Evolutionary conservation across 92 coral and sea anemone species (phyloP).

Genomic region (Palythoa caribaeorum): DNA sequence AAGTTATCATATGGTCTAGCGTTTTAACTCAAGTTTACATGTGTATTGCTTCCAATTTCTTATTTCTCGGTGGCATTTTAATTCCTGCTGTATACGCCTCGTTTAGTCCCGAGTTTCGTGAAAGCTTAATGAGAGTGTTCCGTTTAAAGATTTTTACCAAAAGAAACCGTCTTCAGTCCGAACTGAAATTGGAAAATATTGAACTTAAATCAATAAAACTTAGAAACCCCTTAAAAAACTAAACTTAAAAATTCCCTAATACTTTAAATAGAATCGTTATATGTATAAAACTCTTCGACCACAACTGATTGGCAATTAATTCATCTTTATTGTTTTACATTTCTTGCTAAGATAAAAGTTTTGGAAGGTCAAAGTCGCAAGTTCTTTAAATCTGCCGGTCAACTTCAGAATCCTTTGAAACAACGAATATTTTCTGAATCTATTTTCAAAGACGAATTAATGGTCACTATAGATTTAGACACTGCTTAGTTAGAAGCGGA

Average conservation of each 20-base stretch:
- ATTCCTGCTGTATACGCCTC: conserved; percentile 30
- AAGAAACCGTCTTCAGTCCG: not conserved
- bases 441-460: too few relatives aligned
- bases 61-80: conserved; percentile 7
- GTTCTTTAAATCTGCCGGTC: too few relatives aligned
- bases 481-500: too few relatives aligned
- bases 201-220: not conserved
- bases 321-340: too few relatives aligned
- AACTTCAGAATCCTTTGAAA: too few relatives aligned
- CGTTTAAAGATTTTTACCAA: not conserved
- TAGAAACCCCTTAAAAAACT: not conserved
- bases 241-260: not conserved
- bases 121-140: not conserved
- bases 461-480: too few relatives aligned
- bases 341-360: too few relatives aligned
- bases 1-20: not conserved
- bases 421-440: too few relatives aligned
- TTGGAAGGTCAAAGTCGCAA: too few relatives aligned
- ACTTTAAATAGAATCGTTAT: not conserved
- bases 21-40: not conserved
- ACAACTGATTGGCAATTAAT: too few relatives aligned
- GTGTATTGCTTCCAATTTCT: not conserved
- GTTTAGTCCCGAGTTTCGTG: conserved; percentile 33
- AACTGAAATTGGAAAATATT: not conserved
- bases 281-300: not conserved